These are phyloP conservation scores for Temnothorax nylanderi DNA, from an alignment of 1,140 invertebrate species.

Conservation along the genomic window DNA sequence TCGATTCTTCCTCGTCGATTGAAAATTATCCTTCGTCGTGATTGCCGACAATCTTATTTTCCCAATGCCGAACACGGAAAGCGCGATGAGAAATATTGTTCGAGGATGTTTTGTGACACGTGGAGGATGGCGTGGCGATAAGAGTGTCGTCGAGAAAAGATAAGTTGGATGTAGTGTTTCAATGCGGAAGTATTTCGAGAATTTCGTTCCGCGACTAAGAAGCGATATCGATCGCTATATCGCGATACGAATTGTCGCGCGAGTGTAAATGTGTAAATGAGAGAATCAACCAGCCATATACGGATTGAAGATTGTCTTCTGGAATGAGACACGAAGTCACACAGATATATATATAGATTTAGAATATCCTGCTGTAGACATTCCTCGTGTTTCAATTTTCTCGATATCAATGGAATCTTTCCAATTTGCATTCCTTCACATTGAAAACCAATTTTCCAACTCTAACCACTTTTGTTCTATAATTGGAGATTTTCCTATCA, in stretches of 20 bases:
- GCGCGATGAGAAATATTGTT: slow-evolving; percentile 14
- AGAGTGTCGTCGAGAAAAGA: slow-evolving; percentile 9
- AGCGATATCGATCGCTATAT: neutral
- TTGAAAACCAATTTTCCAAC: slow-evolving; percentile 66
- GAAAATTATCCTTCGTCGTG: slow-evolving; percentile 48
- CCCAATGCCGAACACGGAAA: slow-evolving; percentile 20
- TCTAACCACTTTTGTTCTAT: slow-evolving; percentile 33
- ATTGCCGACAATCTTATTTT: slow-evolving; percentile 36
- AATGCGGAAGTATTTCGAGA: slow-evolving; percentile 3
- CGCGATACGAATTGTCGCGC: neutral
- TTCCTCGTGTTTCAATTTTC: slow-evolving; percentile 37
- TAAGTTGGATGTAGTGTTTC: neutral
- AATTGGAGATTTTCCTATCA: slow-evolving; percentile 56
- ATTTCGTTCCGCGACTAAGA: neutral
- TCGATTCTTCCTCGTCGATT: slow-evolving; percentile 24
- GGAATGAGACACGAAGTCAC: neutral
- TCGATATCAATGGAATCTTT: slow-evolving; percentile 54
- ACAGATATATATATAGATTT: slow-evolving; percentile 16
- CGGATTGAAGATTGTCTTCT: neutral
- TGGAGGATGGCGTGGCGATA: neutral
- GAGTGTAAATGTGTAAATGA: slow-evolving; percentile 9
- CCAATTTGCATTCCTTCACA: slow-evolving; percentile 64
- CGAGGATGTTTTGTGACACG: neutral
- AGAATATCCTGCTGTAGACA: neutral
- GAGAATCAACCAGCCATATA: neutral